A percentile compares a stretch with the other conserved stretches of the same genome.
These are phyloP conservation scores for Aphelenchoides fujianensis DNA, from an alignment of 1,140 invertebrate genomes.

Conservation along the genomic window DNA sequence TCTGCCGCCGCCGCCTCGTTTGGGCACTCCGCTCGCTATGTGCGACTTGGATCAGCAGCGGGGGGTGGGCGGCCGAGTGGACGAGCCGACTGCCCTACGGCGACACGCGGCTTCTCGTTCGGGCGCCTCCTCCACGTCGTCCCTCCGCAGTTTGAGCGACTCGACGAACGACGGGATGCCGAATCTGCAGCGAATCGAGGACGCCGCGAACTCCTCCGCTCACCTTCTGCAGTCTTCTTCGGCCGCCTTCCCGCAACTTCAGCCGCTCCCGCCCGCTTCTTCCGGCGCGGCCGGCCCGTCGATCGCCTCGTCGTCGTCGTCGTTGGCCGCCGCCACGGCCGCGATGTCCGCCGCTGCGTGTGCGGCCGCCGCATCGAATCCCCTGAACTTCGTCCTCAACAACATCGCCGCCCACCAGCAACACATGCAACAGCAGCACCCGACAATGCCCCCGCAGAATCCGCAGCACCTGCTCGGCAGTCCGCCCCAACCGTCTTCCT, in stretches of 20 bases:
- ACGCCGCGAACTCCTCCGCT: too few relatives aligned
- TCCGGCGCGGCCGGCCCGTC: too few relatives aligned
- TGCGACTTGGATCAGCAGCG: constrained; percentile 13
- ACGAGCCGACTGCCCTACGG: neutral
- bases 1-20: neutral
- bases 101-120: too few relatives aligned
- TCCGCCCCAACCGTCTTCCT: neutral
- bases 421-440: neutral
- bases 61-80: neutral
- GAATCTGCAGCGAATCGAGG: neutral
- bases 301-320: too few relatives aligned
- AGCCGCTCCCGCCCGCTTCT: too few relatives aligned
- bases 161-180: neutral
- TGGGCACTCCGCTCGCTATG: neutral
- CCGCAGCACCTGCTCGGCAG: neutral
- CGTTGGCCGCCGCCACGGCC: neutral
- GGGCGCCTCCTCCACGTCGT: neutral
- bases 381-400: neutral
- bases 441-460: neutral
- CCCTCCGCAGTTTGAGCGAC: neutral
- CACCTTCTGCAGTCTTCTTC: neutral
- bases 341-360: neutral
- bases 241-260: too few relatives aligned
- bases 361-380: neutral
- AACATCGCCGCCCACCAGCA: neutral